Conservation (phyloP, 2,888 invertebrate species). For the Standfussiana lucernea region DNA sequence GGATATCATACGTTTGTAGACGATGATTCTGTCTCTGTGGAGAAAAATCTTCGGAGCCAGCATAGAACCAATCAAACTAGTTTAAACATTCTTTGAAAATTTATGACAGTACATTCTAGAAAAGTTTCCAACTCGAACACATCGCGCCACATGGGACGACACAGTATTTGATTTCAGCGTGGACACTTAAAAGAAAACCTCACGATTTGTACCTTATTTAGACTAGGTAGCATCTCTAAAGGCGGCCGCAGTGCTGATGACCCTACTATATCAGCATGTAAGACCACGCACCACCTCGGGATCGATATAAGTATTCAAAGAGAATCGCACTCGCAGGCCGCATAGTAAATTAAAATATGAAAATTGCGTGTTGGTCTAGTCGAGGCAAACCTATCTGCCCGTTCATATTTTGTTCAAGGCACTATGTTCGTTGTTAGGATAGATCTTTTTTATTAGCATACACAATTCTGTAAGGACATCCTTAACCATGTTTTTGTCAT, state of each 20-base stretch:
- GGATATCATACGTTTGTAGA: neutral
- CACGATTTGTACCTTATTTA: neutral
- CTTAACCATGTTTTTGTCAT: neutral
- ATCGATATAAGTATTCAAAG: conserved; percentile 35
- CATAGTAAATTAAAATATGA: conserved; percentile 38
- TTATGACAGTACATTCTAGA: neutral
- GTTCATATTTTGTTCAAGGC: conserved; percentile 7
- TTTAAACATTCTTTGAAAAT: conserved; percentile 6
- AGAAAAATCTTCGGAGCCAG: neutral
- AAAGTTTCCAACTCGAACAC: conserved; percentile 6
- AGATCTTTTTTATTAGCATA: conserved; percentile 21
- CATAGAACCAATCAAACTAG: neutral
- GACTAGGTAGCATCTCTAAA: neutral
- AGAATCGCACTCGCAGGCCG: conserved; percentile 9
- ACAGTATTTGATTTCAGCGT: neutral
- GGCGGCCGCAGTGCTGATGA: neutral
- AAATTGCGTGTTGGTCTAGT: conserved; percentile 17
- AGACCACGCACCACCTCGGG: conserved; percentile 9
- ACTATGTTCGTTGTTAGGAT: neutral
- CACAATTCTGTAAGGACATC: conserved; percentile 16
- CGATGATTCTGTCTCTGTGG: neutral
- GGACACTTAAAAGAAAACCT: neutral
- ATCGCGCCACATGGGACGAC: neutral
- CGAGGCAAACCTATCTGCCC: conserved; percentile 8
- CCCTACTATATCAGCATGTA: conserved; percentile 13